Evolutionary conservation across 64 coral and sea anemone species (phyloP).

Genomic region (Pocillopora verrucosa): DNA sequence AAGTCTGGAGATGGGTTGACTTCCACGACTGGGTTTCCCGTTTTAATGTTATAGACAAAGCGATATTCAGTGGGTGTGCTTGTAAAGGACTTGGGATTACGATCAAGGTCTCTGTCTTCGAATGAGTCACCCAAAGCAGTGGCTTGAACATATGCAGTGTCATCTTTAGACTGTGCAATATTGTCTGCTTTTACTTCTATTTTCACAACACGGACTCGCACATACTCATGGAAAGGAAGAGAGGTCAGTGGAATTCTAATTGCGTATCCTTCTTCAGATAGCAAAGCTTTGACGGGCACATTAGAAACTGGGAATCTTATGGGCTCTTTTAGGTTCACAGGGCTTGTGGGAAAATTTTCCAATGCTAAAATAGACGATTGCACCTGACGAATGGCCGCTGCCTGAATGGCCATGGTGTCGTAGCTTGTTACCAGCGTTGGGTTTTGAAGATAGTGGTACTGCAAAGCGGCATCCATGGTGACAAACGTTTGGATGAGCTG

Average conservation of each 20-base stretch:
- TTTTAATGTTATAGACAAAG: constrained; percentile 47
- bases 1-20: constrained; percentile 29
- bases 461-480: constrained; percentile 33
- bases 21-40: constrained; percentile 14
- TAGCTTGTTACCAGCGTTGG: constrained; percentile 8
- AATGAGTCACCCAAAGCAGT: constrained; percentile 32
- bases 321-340: constrained; percentile 13
- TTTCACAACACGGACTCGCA: constrained; percentile 45
- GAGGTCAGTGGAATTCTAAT: constrained; percentile 39
- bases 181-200: constrained; percentile 55
- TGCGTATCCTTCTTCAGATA: constrained; percentile 26
- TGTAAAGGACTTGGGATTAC: constrained; percentile 44
- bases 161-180: neutral
- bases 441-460: constrained; percentile 49
- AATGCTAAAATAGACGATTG: constrained; percentile 46
- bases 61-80: constrained; percentile 35
- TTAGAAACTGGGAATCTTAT: constrained; percentile 5
- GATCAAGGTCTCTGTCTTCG: constrained; percentile 53
- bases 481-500: constrained; percentile 56
- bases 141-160: constrained; percentile 57
- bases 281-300: constrained; percentile 16
- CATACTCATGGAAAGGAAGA: constrained; percentile 45
- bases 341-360: constrained; percentile 30
- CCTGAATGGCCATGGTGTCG: constrained; percentile 44
- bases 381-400: constrained; percentile 25